These are phyloP conservation scores for Ciconia nigra DNA, from an alignment of 2,797 vertebrate genomes.

Conservation along the genomic window DNA sequence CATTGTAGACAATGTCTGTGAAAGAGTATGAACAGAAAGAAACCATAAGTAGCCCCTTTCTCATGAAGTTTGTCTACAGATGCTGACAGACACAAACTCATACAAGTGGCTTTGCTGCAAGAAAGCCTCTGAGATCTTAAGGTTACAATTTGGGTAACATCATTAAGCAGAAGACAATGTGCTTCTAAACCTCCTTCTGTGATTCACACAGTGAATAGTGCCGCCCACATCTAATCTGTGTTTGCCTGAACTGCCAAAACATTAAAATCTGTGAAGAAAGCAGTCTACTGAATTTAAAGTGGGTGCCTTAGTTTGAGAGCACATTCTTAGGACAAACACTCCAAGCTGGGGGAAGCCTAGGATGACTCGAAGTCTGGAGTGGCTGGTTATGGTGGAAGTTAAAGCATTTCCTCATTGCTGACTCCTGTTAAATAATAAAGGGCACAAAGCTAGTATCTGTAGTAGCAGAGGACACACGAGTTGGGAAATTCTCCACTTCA, in stretches of 20 bases:
- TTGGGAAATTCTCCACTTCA: neutral
- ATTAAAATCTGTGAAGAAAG: neutral
- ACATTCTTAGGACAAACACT: neutral
- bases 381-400: neutral
- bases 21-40: neutral
- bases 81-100: neutral
- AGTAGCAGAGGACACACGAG: neutral
- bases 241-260: constrained; percentile 16
- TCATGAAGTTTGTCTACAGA: neutral
- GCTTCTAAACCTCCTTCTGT: neutral
- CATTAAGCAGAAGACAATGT: neutral
- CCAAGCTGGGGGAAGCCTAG: neutral
- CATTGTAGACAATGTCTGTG: neutral
- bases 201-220: neutral
- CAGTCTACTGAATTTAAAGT: neutral
- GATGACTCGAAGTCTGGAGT: neutral
- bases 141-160: neutral
- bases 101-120: neutral
- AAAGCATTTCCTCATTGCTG: neutral
- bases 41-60: neutral
- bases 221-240: neutral
- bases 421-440: neutral
- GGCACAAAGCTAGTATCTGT: neutral
- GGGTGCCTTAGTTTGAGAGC: neutral
- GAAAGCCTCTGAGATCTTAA: neutral